A percentile compares a stretch with the other conserved stretches of the same genome.
Evolutionary conservation across 37 sponge, comb jelly and placozoan species (phyloP).

Genomic region (Chondrosia reniformis): DNA sequence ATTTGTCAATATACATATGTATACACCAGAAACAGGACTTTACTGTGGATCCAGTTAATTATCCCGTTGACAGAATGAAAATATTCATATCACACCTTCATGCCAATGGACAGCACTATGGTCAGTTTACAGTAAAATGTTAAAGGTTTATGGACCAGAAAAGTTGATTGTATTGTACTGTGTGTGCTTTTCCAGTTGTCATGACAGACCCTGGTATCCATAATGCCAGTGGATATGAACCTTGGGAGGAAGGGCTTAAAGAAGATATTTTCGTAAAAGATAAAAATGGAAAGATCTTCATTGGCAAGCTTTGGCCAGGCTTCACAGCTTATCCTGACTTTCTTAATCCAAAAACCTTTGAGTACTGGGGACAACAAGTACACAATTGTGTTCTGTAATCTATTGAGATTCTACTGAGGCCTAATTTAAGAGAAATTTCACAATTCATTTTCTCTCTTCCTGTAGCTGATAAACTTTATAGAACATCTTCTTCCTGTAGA

Average conservation of each 20-base stretch:
- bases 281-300: conserved; percentile 36
- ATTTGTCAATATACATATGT: no score
- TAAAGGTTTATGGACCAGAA: no score
- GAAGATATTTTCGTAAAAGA: conserved; percentile 44
- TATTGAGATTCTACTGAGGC: no score
- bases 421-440: not conserved
- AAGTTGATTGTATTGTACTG: no score
- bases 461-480: not conserved
- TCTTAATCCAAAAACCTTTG: conserved; percentile 23
- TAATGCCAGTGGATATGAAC: conserved; percentile 1
- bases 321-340: conserved; percentile 63
- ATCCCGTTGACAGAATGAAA: conserved; percentile 47
- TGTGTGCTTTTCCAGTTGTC: conserved; percentile 39
- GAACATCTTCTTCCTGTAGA: conserved; percentile 36
- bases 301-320: conserved; percentile 72
- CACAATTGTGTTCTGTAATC: not conserved
- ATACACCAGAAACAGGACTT: conserved; percentile 87
- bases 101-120: conserved; percentile 72
- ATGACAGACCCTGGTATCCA: conserved; percentile 57
- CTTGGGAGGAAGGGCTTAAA: conserved; percentile 39
- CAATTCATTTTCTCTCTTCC: not conserved
- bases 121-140: conserved; percentile 8
- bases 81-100: conserved; percentile 61
- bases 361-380: conserved; percentile 42
- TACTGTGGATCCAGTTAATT: conserved; percentile 74